A percentile compares a stretch with the other conserved stretches of the same genome.
Evolutionary conservation across 2,888 invertebrate genomes (phyloP).

Genomic region (Ectemnius lituratus): DNA sequence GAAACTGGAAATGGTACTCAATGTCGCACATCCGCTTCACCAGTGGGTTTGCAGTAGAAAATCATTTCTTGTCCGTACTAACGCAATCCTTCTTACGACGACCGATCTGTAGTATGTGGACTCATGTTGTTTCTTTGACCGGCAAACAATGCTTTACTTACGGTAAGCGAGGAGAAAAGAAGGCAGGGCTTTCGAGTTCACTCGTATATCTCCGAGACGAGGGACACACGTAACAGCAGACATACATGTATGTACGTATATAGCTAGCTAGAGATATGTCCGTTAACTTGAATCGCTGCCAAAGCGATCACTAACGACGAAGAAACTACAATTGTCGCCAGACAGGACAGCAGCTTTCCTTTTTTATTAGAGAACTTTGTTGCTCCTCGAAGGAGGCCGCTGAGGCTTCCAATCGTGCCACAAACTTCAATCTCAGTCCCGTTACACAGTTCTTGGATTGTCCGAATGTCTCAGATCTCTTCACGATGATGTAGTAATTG

Average conservation of each 20-base stretch:
- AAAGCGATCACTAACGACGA: slow-evolving; percentile 57
- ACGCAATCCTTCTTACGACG: slow-evolving; percentile 10
- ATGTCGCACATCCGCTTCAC: too few relatives aligned
- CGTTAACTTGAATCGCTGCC: slow-evolving; percentile 62
- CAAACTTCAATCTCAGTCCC: too few relatives aligned
- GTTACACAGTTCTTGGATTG: too few relatives aligned
- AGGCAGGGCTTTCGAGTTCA: slow-evolving; percentile 52
- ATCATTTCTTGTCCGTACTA: slow-evolving; percentile 6
- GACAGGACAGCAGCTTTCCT: background rate
- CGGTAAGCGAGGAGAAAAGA: slow-evolving; percentile 35
- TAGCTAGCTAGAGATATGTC: too few relatives aligned
- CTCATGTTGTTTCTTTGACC: slow-evolving; percentile 8
- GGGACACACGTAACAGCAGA: slow-evolving; percentile 10
- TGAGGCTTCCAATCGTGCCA: background rate
- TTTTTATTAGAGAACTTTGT: slow-evolving; percentile 19
- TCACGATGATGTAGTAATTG: too few relatives aligned
- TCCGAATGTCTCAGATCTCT: too few relatives aligned
- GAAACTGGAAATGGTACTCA: too few relatives aligned
- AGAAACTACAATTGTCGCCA: slow-evolving; percentile 20
- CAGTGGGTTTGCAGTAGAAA: slow-evolving; percentile 15
- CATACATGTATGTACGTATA: background rate
- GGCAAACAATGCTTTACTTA: slow-evolving; percentile 14
- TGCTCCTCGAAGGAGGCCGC: background rate
- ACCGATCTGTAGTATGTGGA: slow-evolving; percentile 18
- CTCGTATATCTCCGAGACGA: slow-evolving; percentile 44